Conservation (phyloP, 2,113 vertebrate species). For the Actenoides hombroni region DNA sequence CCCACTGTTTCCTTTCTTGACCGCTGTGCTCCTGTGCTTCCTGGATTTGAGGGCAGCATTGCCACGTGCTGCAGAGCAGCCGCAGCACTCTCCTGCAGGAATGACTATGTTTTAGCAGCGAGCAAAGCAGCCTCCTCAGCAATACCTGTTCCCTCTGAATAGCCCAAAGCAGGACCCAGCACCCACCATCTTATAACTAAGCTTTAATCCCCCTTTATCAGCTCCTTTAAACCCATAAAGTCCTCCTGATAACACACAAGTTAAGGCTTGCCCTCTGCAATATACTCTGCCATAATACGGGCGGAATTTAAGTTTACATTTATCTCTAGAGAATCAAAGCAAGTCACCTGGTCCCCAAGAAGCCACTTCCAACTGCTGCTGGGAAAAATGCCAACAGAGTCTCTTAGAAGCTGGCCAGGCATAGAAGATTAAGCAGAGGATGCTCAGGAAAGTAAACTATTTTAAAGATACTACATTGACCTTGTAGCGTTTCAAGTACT, state of each 20-base stretch:
- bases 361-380: background rate
- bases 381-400: background rate
- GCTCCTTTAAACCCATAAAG: background rate
- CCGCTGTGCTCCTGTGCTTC: background rate
- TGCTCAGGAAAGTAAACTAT: background rate
- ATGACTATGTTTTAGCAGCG: accelerated
- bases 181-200: background rate
- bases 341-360: background rate
- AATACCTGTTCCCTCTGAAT: accelerated
- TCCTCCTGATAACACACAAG: background rate
- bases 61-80: background rate
- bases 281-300: accelerated
- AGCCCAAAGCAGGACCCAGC: background rate
- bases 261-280: background rate
- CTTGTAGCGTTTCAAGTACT: background rate
- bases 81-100: background rate
- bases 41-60: background rate
- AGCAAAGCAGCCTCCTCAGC: background rate
- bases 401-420: background rate
- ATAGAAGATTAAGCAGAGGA: background rate
- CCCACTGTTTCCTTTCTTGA: background rate
- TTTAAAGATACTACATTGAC: background rate
- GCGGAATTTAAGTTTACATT: background rate
- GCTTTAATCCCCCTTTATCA: background rate
- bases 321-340: background rate